A percentile compares a stretch with the other conserved stretches of the same genome.
Conservation (phyloP, 2,797 vertebrate species). For the Crocidura indochinensis region DNA sequence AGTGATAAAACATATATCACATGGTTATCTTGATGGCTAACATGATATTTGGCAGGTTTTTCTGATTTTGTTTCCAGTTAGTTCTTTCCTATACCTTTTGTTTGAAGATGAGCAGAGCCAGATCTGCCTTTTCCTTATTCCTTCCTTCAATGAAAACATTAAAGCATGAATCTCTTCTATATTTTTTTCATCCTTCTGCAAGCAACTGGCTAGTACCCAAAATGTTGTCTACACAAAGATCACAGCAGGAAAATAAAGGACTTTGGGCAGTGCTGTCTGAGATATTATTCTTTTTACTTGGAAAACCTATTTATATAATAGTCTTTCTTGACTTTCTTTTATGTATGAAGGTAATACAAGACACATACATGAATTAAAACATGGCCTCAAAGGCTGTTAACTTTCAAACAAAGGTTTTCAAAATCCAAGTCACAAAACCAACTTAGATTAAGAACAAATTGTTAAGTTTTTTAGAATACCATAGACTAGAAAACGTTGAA, state of each 20-base stretch:
- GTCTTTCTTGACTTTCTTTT: constrained; percentile 22
- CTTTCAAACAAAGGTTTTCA: constrained; percentile 31
- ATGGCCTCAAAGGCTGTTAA: background rate
- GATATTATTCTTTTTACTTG: constrained; percentile 19
- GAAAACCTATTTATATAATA: background rate
- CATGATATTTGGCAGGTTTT: background rate
- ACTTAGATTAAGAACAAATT: background rate
- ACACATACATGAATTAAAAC: background rate
- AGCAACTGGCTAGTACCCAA: background rate
- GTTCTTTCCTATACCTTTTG: background rate
- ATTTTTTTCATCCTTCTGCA: constrained; percentile 16
- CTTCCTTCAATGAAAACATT: constrained; percentile 29
- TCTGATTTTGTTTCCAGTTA: background rate
- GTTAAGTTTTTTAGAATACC: background rate
- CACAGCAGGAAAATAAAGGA: background rate
- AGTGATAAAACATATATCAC: constrained; percentile 16
- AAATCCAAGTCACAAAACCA: constrained; percentile 34
- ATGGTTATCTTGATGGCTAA: background rate
- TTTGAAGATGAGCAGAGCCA: constrained; percentile 6
- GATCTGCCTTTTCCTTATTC: background rate
- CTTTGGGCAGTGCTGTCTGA: background rate
- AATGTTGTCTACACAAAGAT: background rate
- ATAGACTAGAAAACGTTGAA: background rate
- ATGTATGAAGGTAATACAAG: background rate
- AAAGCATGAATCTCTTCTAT: background rate